A percentile compares a stretch with the other conserved stretches of the same genome.
Conservation (phyloP, 2,113 vertebrate genomes). For the Carassius carassius region DNA sequence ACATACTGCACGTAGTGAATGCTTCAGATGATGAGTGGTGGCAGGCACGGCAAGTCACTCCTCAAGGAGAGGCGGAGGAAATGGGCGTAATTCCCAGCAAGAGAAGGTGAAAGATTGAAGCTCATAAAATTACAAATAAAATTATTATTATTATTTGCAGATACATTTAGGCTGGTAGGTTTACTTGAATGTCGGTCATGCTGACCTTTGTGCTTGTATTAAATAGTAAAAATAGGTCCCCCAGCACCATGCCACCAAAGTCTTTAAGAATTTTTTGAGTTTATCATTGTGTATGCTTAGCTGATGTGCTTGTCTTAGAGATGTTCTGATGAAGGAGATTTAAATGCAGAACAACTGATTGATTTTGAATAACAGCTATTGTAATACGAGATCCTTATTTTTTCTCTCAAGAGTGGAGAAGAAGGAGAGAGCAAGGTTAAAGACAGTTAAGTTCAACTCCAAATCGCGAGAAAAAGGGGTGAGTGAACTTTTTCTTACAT, state of each 20-base stretch:
- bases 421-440: slow-evolving; percentile 94
- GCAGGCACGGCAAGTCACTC: slow-evolving; percentile 89
- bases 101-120: slow-evolving; percentile 79
- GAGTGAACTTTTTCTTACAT: slow-evolving; percentile 68
- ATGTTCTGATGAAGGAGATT: background rate
- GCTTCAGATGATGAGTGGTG: slow-evolving; percentile 98
- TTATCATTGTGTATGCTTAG: background rate
- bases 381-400: slow-evolving; percentile 4
- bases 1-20: slow-evolving; percentile 95
- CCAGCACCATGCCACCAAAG: background rate
- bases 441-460: slow-evolving; percentile 98
- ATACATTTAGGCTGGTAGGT: background rate
- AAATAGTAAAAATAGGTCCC: background rate
- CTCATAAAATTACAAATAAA: background rate
- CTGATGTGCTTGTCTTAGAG: background rate
- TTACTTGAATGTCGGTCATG: background rate
- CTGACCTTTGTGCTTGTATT: background rate
- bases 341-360: background rate
- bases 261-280: background rate
- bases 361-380: background rate
- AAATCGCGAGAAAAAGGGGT: slow-evolving; percentile 96
- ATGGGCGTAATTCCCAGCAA: slow-evolving; percentile 98
- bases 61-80: slow-evolving; percentile 91
- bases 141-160: background rate
- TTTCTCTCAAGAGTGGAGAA: slow-evolving; percentile 87